Conservation (phyloP, 92 coral and sea anemone genomes). For the Chrysogorgia sp. region DNA sequence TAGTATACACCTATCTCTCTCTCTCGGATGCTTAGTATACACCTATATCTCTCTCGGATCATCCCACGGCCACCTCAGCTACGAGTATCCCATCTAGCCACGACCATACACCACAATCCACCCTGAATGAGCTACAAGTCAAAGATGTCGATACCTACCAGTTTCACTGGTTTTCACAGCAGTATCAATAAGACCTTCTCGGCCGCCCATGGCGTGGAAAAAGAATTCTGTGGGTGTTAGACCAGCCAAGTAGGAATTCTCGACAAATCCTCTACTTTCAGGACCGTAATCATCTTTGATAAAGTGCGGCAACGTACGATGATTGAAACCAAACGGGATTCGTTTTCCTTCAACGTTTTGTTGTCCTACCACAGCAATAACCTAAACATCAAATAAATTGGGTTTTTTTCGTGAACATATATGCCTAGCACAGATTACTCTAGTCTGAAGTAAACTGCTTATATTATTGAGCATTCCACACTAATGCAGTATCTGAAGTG, state of each 20-base stretch:
- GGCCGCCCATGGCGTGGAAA: slow-evolving; percentile 99
- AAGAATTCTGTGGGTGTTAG: slow-evolving; percentile 98
- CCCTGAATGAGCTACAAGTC: neutral
- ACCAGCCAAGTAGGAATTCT: slow-evolving; percentile 99
- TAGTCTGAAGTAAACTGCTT: neutral
- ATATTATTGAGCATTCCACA: too few relatives aligned
- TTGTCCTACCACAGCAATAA: slow-evolving; percentile 99
- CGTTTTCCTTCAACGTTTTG: slow-evolving; percentile 99
- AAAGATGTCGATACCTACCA: slow-evolving; percentile 72
- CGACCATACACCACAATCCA: too few relatives aligned
- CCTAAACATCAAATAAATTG: slow-evolving; percentile 53
- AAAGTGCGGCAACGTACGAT: slow-evolving; percentile 97
- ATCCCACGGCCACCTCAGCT: too few relatives aligned
- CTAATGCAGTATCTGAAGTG: too few relatives aligned
- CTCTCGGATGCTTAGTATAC: too few relatives aligned
- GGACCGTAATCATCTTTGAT: slow-evolving; percentile 99
- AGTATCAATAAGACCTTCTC: slow-evolving; percentile 99
- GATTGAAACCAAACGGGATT: slow-evolving; percentile 99
- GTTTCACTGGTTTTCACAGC: slow-evolving; percentile 99
- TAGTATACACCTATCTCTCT: too few relatives aligned
- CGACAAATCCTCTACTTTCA: slow-evolving; percentile 99
- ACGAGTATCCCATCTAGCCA: too few relatives aligned
- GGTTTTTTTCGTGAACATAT: too few relatives aligned
- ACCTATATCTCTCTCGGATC: too few relatives aligned
- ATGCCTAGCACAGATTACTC: neutral